Percentiles rank a stretch among this genome's conserved stretches.
Conservation (phyloP, 2,113 vertebrate species). For the Orthonyx spaldingii region DNA sequence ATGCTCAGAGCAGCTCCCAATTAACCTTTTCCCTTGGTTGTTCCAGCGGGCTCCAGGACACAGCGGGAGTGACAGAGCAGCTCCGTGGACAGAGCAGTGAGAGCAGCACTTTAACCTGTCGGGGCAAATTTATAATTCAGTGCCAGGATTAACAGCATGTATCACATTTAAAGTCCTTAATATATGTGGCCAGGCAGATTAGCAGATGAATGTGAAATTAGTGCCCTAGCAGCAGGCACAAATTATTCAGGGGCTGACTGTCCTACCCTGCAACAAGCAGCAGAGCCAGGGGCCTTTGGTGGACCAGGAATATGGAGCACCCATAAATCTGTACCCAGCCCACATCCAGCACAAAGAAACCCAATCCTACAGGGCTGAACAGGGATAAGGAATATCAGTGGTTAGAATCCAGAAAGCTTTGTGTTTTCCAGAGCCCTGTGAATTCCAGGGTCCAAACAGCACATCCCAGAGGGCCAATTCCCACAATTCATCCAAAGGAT, state of each 20-base stretch:
- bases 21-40: neutral
- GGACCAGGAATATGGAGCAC: neutral
- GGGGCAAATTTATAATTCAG: neutral
- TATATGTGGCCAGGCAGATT: neutral
- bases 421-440: neutral
- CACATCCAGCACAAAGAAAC: neutral
- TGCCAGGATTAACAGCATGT: neutral
- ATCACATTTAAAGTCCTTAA: neutral
- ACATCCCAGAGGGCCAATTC: neutral
- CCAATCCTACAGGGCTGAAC: neutral
- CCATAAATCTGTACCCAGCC: neutral
- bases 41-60: neutral
- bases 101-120: neutral
- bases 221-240: neutral
- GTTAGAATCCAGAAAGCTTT: neutral
- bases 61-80: neutral
- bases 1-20: neutral
- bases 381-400: neutral
- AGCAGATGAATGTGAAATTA: constrained; percentile 4
- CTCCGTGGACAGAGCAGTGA: neutral
- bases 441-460: neutral
- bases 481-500: neutral
- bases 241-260: neutral
- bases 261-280: neutral
- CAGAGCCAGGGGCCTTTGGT: neutral